Conservation (phyloP, 2,888 invertebrate genomes). For the Alentia gelatinosa region DNA sequence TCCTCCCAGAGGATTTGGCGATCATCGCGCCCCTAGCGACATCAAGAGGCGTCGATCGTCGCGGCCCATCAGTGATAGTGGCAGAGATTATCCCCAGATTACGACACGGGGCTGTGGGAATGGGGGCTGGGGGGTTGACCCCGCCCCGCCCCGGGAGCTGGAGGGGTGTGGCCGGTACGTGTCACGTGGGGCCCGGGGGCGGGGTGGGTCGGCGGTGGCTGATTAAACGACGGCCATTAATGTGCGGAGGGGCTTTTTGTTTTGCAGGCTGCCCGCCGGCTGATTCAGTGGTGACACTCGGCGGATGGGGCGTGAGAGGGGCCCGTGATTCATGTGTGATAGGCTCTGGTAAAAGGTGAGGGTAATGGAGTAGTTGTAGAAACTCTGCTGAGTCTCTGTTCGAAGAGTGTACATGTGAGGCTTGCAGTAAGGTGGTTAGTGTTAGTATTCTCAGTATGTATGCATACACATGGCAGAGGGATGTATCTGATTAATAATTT, state of each 20-base stretch:
- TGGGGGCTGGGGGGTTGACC: background rate
- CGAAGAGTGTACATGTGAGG: too few species aligned
- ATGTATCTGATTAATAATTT: too few species aligned
- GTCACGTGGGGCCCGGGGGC: background rate
- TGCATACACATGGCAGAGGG: too few species aligned
- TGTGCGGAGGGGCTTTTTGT: background rate
- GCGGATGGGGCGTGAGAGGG: background rate
- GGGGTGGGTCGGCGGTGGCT: background rate
- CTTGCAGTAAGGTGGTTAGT: too few species aligned
- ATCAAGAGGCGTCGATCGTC: slow-evolving; percentile 33
- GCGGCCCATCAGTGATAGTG: slow-evolving; percentile 1
- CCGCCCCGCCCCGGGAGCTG: background rate
- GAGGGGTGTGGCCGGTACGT: background rate
- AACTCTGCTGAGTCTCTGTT: too few species aligned
- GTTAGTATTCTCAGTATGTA: too few species aligned
- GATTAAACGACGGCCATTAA: slow-evolving; percentile 50
- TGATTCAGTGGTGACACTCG: background rate
- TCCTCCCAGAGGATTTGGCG: background rate
- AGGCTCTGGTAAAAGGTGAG: background rate
- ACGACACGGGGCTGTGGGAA: background rate
- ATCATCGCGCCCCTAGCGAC: background rate
- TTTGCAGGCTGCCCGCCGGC: background rate
- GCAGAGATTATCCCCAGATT: slow-evolving; percentile 30
- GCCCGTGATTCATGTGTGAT: background rate
- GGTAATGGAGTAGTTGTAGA: too few species aligned